Evolutionary conservation across 1,140 invertebrate genomes (phyloP).

Genomic region (Monomorium pharaonis): DNA sequence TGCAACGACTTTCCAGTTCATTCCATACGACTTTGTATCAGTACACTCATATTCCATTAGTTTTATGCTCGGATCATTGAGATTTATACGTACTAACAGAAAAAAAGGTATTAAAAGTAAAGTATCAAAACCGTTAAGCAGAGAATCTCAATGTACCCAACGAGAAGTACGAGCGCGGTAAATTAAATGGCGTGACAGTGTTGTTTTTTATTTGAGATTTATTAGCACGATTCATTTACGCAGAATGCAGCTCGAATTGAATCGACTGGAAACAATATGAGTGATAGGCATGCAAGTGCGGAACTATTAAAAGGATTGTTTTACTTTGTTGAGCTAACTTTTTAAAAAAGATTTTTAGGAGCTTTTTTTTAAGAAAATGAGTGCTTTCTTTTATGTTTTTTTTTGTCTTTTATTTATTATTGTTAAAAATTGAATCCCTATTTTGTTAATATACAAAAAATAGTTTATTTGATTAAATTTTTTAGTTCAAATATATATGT

Average conservation of each 20-base stretch:
- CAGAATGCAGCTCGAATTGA: background rate
- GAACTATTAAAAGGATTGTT: background rate
- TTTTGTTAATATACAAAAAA: too few relatives aligned
- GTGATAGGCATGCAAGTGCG: background rate
- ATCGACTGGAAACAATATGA: background rate
- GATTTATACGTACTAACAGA: conserved; percentile 21
- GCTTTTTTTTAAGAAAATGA: too few relatives aligned
- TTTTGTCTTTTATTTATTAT: too few relatives aligned
- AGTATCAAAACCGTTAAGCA: conserved; percentile 5
- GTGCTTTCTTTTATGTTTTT: too few relatives aligned
- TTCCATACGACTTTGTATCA: conserved; percentile 43
- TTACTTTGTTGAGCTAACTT: too few relatives aligned
- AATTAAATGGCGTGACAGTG: background rate
- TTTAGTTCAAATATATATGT: too few relatives aligned
- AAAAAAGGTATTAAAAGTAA: background rate
- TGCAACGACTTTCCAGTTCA: conserved; percentile 44
- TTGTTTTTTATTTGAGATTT: background rate
- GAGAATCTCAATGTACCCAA: background rate
- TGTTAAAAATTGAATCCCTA: too few relatives aligned
- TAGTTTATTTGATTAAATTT: too few relatives aligned
- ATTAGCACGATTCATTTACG: background rate
- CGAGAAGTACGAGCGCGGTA: background rate
- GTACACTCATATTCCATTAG: conserved; percentile 70
- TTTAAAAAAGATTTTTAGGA: too few relatives aligned
- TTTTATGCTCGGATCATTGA: conserved; percentile 56